phyloP scores from a whole-genome alignment of 2,888 invertebrate species.

The Gibbula magus region DNA sequence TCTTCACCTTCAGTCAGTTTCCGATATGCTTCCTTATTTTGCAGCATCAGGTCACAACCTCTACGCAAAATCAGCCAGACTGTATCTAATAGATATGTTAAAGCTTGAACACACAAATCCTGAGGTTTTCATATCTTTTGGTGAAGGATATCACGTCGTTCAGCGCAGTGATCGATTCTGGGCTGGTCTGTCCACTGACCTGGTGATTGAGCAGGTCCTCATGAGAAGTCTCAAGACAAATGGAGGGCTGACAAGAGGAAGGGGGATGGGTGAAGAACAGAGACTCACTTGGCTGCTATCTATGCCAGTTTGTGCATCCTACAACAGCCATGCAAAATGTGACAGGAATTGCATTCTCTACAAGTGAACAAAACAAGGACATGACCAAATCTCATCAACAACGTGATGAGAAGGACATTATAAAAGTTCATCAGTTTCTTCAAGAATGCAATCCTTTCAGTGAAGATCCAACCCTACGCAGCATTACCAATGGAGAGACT shows the following conservation, averaged over 20 bases:
- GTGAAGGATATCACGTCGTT: slow-evolving; percentile 33
- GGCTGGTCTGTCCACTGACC: slow-evolving; percentile 55
- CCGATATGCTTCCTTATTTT: slow-evolving; percentile 45
- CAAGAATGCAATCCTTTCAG: slow-evolving; percentile 44
- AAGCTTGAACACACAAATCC: slow-evolving; percentile 30
- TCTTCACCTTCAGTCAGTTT: slow-evolving; percentile 39
- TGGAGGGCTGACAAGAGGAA: slow-evolving; percentile 49
- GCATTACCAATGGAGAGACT: slow-evolving; percentile 47
- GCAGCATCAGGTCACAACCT: slow-evolving; percentile 65
- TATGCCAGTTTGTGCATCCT: slow-evolving; percentile 37
- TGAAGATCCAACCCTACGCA: slow-evolving; percentile 38
- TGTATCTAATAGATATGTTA: slow-evolving; percentile 42
- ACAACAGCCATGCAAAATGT: slow-evolving; percentile 26
- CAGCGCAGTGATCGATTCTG: slow-evolving; percentile 44
- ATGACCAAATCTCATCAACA: slow-evolving; percentile 24
- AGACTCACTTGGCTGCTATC: slow-evolving; percentile 37
- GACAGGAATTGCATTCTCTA: not conserved
- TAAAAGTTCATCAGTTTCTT: slow-evolving; percentile 34
- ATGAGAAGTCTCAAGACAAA: slow-evolving; percentile 51
- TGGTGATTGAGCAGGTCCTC: slow-evolving; percentile 54
- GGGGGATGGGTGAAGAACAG: slow-evolving; percentile 43
- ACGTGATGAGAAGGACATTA: slow-evolving; percentile 42
- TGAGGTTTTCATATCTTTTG: slow-evolving; percentile 30
- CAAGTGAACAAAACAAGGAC: slow-evolving; percentile 30
- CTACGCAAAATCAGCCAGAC: slow-evolving; percentile 39